Conservation (phyloP, 2,113 vertebrate species). For the Phrynosoma platyrhinos region DNA sequence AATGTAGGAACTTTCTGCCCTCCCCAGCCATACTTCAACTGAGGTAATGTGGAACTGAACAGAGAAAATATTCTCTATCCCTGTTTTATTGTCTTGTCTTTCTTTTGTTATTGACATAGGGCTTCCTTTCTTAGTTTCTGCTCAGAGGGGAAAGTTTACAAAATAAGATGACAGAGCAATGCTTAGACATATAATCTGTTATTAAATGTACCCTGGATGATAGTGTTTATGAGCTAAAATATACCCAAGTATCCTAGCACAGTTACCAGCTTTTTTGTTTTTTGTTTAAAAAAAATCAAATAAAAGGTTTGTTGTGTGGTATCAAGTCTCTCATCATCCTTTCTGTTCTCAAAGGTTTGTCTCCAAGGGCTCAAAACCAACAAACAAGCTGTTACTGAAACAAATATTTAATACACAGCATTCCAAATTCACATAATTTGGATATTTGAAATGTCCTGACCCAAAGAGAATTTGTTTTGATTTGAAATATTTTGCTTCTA, state of each 20-base stretch:
- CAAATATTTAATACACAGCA: neutral
- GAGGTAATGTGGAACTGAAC: neutral
- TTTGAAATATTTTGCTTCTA: neutral
- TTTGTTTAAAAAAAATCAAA: neutral
- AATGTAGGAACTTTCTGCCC: no score
- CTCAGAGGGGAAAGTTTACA: neutral
- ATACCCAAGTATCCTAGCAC: no score
- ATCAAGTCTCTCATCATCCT: constrained; percentile 6
- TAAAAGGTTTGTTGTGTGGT: neutral
- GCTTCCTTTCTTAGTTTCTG: neutral
- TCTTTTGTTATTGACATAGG: neutral
- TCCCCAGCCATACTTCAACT: neutral
- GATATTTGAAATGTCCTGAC: neutral
- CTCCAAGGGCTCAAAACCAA: neutral
- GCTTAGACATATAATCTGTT: neutral
- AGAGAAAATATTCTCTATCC: rapidly evolving
- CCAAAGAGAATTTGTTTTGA: neutral
- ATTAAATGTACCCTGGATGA: neutral
- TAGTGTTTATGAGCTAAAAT: neutral
- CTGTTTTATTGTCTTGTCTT: neutral
- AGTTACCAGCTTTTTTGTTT: no score
- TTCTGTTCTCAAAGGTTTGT: constrained; percentile 8
- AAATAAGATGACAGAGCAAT: neutral
- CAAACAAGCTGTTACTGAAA: constrained; percentile 12
- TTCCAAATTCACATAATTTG: neutral